phyloP scores from a whole-genome alignment of 2,888 invertebrate genomes.

The Callyntrura sp. region DNA sequence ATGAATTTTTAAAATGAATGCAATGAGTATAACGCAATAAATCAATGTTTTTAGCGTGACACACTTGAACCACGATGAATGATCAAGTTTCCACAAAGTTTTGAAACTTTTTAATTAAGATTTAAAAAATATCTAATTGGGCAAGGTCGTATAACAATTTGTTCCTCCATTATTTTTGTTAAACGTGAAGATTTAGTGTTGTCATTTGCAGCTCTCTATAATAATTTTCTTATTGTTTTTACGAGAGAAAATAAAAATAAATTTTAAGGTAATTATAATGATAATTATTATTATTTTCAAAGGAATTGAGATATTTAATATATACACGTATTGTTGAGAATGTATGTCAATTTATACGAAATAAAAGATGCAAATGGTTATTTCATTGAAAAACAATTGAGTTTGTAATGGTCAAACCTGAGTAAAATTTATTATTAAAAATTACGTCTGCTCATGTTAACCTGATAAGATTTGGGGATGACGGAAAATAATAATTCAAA shows the following conservation, averaged over 20 bases:
- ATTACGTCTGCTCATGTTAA: too few relatives aligned
- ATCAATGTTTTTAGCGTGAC: too few relatives aligned
- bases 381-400: neutral
- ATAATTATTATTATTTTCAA: too few relatives aligned
- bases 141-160: neutral
- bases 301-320: conserved; percentile 23
- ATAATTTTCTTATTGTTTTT: conserved; percentile 32
- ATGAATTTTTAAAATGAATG: neutral
- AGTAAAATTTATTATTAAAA: too few relatives aligned
- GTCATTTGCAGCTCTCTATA: neutral
- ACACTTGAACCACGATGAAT: too few relatives aligned
- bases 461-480: too few relatives aligned
- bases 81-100: neutral
- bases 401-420: neutral
- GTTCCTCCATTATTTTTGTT: conserved; percentile 18
- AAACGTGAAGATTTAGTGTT: neutral
- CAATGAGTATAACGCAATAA: neutral
- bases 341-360: conserved; percentile 40
- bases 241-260: conserved; percentile 23
- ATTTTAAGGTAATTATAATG: neutral
- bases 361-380: conserved; percentile 15
- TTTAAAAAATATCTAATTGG: neutral
- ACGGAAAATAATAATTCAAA: too few relatives aligned
- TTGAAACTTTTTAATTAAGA: neutral
- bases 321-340: conserved; percentile 40